A percentile compares a stretch with the other conserved stretches of the same genome.
phyloP scores from a whole-genome alignment of 2,888 invertebrate genomes.

The Odontothrips loti region DNA sequence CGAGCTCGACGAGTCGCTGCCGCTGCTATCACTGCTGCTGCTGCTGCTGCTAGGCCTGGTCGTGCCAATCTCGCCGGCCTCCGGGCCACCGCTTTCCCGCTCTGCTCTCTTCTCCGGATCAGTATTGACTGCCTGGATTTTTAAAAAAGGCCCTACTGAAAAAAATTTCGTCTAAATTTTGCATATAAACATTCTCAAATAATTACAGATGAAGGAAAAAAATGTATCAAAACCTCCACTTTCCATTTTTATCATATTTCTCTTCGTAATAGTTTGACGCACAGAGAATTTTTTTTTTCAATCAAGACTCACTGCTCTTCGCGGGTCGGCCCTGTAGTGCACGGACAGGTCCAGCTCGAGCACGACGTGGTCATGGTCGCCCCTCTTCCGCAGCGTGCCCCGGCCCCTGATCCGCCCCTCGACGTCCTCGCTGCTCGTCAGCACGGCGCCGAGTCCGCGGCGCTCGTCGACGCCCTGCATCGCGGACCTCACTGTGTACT shows the following conservation, averaged over 20 bases:
- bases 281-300: too few species aligned
- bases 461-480: not conserved
- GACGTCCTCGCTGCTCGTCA: not conserved
- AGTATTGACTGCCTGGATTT: not conserved
- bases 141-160: too few species aligned
- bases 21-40: not conserved
- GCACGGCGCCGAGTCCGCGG: not conserved
- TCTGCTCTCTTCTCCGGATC: not conserved
- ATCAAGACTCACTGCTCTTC: too few species aligned
- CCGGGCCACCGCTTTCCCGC: not conserved
- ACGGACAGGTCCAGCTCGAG: constrained; percentile 17
- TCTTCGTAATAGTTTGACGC: too few species aligned
- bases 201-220: too few species aligned
- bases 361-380: not conserved
- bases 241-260: too few species aligned
- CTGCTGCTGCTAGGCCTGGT: not conserved
- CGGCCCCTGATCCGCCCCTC: constrained; percentile 7
- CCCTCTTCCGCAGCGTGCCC: not conserved
- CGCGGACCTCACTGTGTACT: not conserved
- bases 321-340: not conserved
- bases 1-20: not conserved
- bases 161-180: too few species aligned
- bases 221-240: too few species aligned
- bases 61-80: not conserved
- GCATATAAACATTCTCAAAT: too few species aligned